Evolutionary conservation across 2,888 invertebrate genomes (phyloP), one percentile per base, ranked within the genome.

Genomic region (Copidosoma aretas): DNA sequence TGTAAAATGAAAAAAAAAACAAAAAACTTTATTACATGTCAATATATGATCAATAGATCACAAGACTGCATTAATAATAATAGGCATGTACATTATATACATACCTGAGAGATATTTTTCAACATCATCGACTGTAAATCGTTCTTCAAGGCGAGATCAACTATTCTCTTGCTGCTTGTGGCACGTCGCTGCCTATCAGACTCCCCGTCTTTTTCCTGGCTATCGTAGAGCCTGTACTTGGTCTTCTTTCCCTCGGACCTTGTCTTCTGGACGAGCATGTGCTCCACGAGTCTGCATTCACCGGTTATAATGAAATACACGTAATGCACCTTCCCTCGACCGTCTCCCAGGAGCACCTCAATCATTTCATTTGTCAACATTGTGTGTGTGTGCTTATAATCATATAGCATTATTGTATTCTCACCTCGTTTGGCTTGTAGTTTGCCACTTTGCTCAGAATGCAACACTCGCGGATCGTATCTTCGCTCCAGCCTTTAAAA

Each of bases 361-460:
- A 74, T 32, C 32, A 8, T 41, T 43, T 53, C 14, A 4, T 53
- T 22, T n/a, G 5, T 5, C 12, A 17, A 2, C 8, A 22, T 22
- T 12, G 41, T 46, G 14, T 12, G 43, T 3, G 3, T n/a, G 5
- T 52, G 5, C 19, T 52, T 52, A 19, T 2, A 17, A 17, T 21
- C 1, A 1, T 10, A 25, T 2, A 3, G 19, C 5, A 17, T 59
- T 19, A 17, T 12, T 14, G 15, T 14, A 10, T 10, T 19, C 89
- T 77, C 14, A 87, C 88, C 75, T 90, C 88, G 73, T 88, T 87
- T 0, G 83, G 73, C 22, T 83, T 82, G 76, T 85, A 90, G 1
- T 86, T 81, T 77, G 87, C 88, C 78, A 89, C 86, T 82, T 88
- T 89, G 5, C 90, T 88, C 32, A 90, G 84, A 74, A 90, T 89